These are phyloP conservation scores for Mallotus villosus DNA, from an alignment of 2,797 vertebrate species.

Conservation along the genomic window DNA sequence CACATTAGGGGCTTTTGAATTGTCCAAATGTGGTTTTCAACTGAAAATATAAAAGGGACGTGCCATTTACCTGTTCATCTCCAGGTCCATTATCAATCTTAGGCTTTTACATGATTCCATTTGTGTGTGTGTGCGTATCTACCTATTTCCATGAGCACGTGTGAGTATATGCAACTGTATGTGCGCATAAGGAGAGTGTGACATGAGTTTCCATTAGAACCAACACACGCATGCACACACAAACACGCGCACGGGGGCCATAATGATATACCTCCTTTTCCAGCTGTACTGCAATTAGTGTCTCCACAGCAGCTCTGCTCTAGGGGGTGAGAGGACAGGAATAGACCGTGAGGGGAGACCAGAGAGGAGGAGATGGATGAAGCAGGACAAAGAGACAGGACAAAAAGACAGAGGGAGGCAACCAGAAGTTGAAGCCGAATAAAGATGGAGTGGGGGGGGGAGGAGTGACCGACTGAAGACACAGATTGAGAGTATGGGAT, in stretches of 20 bases:
- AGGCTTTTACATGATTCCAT: not conserved
- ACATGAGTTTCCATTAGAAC: not conserved
- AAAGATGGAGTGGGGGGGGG: not conserved
- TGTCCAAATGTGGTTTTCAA: too few relatives aligned
- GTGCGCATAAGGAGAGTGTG: not conserved
- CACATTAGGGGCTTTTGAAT: too few relatives aligned
- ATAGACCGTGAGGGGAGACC: not conserved
- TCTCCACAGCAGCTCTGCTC: slow-evolving; percentile 1
- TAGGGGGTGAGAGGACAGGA: not conserved
- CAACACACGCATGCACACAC: not conserved
- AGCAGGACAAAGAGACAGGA: not conserved
- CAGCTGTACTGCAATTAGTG: slow-evolving; percentile 10
- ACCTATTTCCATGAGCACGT: not conserved
- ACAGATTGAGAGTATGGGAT: too few relatives aligned
- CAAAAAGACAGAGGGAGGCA: not conserved
- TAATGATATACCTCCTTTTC: slow-evolving; percentile 8
- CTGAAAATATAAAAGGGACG: too few relatives aligned
- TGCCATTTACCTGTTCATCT: not conserved
- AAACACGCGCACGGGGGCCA: not conserved
- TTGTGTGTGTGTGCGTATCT: not conserved
- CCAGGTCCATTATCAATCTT: not conserved
- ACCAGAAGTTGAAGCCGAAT: not conserved
- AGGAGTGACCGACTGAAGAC: too few relatives aligned
- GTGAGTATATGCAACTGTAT: not conserved
- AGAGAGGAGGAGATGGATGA: not conserved